Percentiles rank a stretch among this genome's conserved stretches.
Conservation (phyloP, 2,113 vertebrate genomes). For the Caretta caretta region DNA sequence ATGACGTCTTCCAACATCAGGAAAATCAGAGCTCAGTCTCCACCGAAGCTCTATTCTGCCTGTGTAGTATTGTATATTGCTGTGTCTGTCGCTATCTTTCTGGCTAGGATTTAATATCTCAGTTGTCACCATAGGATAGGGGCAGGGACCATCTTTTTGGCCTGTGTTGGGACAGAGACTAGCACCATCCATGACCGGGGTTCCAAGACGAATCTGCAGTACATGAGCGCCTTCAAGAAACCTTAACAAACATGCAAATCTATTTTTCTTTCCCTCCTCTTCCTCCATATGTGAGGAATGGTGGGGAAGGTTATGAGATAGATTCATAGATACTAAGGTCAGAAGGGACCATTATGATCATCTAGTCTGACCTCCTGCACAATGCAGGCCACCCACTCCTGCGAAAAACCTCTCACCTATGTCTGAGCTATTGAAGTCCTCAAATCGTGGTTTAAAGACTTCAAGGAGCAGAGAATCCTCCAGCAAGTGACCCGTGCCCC, state of each 20-base stretch:
- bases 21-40: conserved; percentile 16
- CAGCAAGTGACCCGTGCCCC: too few relatives aligned
- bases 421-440: too few relatives aligned
- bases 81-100: conserved; percentile 5
- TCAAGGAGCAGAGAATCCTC: too few relatives aligned
- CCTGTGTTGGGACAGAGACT: not conserved
- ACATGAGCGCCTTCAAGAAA: accelerated
- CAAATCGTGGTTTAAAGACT: too few relatives aligned
- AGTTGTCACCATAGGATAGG: not conserved
- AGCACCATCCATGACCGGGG: not conserved
- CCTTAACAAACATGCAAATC: not conserved
- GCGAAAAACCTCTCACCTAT: too few relatives aligned
- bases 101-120: not conserved
- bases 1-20: not conserved
- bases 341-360: too few relatives aligned
- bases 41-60: conserved; percentile 36
- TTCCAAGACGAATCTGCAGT: not conserved
- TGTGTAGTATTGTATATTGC: not conserved
- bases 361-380: too few relatives aligned
- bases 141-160: not conserved
- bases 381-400: too few relatives aligned
- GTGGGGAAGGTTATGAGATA: accelerated
- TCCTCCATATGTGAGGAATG: accelerated
- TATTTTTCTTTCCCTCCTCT: accelerated
- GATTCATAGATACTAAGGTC: too few relatives aligned